These are phyloP conservation scores for Lagopus muta DNA, from an alignment of 2,113 vertebrate genomes.

Conservation along the genomic window DNA sequence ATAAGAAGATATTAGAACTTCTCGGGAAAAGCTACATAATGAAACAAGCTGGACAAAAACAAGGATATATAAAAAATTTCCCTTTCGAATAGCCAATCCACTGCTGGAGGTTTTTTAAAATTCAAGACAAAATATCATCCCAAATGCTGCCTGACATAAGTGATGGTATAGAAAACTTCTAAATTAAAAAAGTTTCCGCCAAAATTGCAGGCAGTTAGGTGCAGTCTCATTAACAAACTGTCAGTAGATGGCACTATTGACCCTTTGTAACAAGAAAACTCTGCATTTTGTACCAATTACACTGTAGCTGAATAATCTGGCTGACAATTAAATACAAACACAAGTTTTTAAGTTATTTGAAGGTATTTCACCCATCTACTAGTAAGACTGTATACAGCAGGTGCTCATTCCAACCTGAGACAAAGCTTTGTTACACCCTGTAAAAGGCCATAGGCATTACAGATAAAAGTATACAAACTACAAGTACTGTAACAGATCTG, in stretches of 20 bases:
- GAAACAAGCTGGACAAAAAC: fast-evolving
- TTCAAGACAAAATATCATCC: neutral
- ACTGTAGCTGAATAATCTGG: neutral
- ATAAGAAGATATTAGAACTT: neutral
- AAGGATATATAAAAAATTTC: neutral
- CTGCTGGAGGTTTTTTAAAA: neutral
- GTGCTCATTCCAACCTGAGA: neutral
- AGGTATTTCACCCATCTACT: neutral
- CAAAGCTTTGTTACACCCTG: neutral
- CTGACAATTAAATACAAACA: neutral
- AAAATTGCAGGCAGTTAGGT: neutral
- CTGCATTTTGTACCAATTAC: neutral
- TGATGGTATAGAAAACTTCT: neutral
- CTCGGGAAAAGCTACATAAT: neutral
- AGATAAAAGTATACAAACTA: neutral
- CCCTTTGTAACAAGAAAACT: neutral
- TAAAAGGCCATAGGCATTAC: neutral
- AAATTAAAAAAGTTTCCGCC: neutral
- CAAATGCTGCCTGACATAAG: neutral
- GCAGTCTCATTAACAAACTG: neutral
- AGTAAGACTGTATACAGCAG: neutral
- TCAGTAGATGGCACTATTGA: constrained; percentile 60
- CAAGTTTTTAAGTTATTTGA: neutral
- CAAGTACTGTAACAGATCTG: neutral
- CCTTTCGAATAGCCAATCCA: neutral